These are phyloP conservation scores for Zaprionus gabonicus DNA, from an alignment of 1,140 invertebrate species.

Conservation along the genomic window DNA sequence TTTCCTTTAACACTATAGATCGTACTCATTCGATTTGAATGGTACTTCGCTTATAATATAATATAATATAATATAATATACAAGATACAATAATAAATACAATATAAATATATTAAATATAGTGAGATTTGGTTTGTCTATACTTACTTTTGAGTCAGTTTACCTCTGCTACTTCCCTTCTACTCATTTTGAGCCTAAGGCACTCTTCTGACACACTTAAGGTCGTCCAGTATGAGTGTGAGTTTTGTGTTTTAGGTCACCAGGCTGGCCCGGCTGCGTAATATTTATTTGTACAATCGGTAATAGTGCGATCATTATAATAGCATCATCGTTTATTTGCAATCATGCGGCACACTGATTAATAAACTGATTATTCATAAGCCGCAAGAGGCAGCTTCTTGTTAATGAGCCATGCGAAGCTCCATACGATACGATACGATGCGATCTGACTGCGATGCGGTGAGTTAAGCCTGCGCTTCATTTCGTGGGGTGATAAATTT, in stretches of 20 bases:
- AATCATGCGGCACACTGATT: constrained; percentile 70
- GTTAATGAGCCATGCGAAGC: constrained; percentile 76
- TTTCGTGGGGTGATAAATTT: constrained; percentile 51
- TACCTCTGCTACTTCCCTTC: neutral
- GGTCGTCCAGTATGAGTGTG: neutral
- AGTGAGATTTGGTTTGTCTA: neutral
- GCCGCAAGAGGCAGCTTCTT: constrained; percentile 75
- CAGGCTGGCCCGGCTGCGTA: constrained; percentile 5
- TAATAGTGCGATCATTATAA: constrained; percentile 79
- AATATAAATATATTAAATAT: neutral
- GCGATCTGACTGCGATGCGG: constrained; percentile 21
- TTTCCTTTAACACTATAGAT: accelerated
- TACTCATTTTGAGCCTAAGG: neutral
- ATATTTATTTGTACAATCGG: constrained; percentile 40
- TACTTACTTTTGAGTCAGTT: neutral
- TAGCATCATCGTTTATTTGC: constrained; percentile 78
- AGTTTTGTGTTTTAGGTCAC: constrained; percentile 22
- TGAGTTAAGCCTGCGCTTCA: constrained; percentile 61
- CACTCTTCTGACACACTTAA: neutral
- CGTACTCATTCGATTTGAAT: neutral
- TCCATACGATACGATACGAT: neutral
- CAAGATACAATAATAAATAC: no score
- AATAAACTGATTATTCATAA: constrained; percentile 81
- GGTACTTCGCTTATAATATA: neutral
- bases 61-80: no score